phyloP scores from a whole-genome alignment of 92 coral and sea anemone species.

The Porites cylindrica region DNA sequence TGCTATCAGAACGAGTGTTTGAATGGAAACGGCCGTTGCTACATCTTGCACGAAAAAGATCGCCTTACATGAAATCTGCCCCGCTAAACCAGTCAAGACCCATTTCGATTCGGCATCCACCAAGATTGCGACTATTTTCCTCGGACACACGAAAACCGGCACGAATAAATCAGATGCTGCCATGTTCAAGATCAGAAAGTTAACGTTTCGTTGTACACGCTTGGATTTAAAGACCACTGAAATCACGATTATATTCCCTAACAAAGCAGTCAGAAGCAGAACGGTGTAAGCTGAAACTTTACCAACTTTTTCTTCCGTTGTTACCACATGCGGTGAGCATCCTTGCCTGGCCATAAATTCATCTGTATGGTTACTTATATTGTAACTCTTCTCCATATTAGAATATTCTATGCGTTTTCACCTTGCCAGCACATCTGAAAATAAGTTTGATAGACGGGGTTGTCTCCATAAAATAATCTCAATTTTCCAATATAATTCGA shows the following conservation, averaged over 20 bases:
- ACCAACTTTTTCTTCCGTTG: constrained; percentile 23
- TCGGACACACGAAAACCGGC: constrained; percentile 30
- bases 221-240: constrained; percentile 28
- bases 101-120: not conserved
- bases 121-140: constrained; percentile 7
- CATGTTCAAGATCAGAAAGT: constrained; percentile 44
- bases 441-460: not conserved
- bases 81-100: constrained; percentile 17
- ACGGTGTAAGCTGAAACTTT: constrained; percentile 36
- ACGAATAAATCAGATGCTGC: constrained; percentile 35
- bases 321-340: not conserved
- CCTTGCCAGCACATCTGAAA: too few relatives aligned
- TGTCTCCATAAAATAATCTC: not conserved
- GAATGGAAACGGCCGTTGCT: constrained; percentile 22
- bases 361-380: constrained; percentile 25
- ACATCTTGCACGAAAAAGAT: constrained; percentile 14
- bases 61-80: constrained; percentile 35
- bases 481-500: not conserved
- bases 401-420: not conserved
- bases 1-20: constrained; percentile 31
- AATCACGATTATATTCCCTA: constrained; percentile 21
- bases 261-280: constrained; percentile 7
- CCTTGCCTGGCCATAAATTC: not conserved
- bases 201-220: constrained; percentile 17
- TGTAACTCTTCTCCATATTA: constrained; percentile 5